These are phyloP conservation scores for Sinocyclocheilus rhinocerous DNA, from an alignment of 2,113 vertebrate genomes.

Conservation along the genomic window DNA sequence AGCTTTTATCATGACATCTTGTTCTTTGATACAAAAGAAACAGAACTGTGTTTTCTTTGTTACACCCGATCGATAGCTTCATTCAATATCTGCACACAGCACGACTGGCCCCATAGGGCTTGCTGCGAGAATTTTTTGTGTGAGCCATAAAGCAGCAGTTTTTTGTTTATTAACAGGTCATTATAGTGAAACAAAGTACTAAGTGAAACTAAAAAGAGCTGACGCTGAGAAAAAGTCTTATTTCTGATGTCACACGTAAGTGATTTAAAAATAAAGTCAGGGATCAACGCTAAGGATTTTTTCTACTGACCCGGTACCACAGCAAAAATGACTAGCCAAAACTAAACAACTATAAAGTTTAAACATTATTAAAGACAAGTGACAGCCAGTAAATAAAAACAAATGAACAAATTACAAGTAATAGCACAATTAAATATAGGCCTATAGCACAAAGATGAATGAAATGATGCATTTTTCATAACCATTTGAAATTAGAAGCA, in stretches of 20 bases:
- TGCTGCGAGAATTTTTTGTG: neutral
- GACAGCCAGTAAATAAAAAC: too few species aligned
- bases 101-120: slow-evolving; percentile 2
- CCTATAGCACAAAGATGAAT: too few species aligned
- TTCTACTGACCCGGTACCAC: too few species aligned
- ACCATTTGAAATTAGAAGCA: too few species aligned
- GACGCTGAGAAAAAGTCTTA: neutral
- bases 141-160: neutral
- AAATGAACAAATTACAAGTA: too few species aligned
- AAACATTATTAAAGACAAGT: too few species aligned
- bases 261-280: neutral
- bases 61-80: slow-evolving; percentile 42
- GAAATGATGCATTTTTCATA: too few species aligned
- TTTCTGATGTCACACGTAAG: neutral
- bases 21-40: slow-evolving; percentile 30
- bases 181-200: neutral
- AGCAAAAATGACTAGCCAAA: too few species aligned
- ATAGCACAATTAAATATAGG: too few species aligned
- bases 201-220: slow-evolving; percentile 2
- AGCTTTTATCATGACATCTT: slow-evolving; percentile 34
- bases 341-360: too few species aligned
- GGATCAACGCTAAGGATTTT: too few species aligned
- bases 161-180: neutral
- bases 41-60: slow-evolving; percentile 40
- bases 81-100: slow-evolving; percentile 35